A percentile compares a stretch with the other conserved stretches of the same genome.
These are phyloP conservation scores for Nymphalis polychloros DNA, from an alignment of 2,888 invertebrate genomes.

Conservation along the genomic window DNA sequence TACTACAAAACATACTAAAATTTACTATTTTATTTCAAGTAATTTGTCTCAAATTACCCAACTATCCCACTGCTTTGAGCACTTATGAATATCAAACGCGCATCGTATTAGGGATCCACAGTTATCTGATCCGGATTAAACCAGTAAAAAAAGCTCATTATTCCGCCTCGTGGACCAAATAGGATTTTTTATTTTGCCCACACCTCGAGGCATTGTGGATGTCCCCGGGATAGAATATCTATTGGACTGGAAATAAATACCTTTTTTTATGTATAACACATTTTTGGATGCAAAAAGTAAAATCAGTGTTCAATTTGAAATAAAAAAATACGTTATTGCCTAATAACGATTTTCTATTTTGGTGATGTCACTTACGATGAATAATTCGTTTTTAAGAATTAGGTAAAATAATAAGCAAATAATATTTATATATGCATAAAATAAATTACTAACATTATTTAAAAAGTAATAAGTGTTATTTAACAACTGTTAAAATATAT, in stretches of 20 bases:
- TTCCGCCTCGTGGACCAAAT: slow-evolving; percentile 71
- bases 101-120: slow-evolving; percentile 58
- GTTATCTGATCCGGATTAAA: slow-evolving; percentile 77
- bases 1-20: too few relatives aligned
- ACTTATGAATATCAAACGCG: slow-evolving; percentile 76
- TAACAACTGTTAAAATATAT: too few relatives aligned
- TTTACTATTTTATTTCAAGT: neutral
- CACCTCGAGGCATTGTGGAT: slow-evolving; percentile 68
- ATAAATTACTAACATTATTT: too few relatives aligned
- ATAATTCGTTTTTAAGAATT: too few relatives aligned
- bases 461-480: too few relatives aligned
- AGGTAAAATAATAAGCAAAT: too few relatives aligned
- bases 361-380: too few relatives aligned
- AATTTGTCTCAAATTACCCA: neutral
- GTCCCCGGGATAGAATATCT: slow-evolving; percentile 1
- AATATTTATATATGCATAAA: too few relatives aligned
- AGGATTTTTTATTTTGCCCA: slow-evolving; percentile 74
- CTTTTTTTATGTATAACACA: neutral
- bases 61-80: slow-evolving; percentile 41
- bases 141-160: slow-evolving; percentile 79
- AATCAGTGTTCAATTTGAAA: neutral
- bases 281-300: slow-evolving; percentile 6
- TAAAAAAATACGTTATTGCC: neutral
- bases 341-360: neutral
- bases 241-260: slow-evolving; percentile 13